Base-by-base conservation (phyloP, 2,113 vertebrate genomes). In the Salvelinus fontinalis region DNA sequence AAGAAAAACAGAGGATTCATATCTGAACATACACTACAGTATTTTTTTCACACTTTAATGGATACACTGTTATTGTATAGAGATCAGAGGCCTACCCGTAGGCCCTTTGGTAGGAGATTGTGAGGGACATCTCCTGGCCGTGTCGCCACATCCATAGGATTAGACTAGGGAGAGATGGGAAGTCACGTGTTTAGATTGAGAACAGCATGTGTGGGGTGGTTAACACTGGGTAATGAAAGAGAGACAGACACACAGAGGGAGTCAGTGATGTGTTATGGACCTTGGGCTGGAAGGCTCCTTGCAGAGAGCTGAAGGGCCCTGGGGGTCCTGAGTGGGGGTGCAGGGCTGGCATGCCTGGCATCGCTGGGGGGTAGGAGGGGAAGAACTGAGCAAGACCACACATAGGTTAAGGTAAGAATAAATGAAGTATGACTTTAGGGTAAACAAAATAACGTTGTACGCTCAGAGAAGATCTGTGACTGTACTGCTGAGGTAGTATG, bases 251-350 rank as follows among this genome's bases (percentile, higher is more conserved):
- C 31, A n/a, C 26, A 26, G n/a, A 54, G 7, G 20, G 48, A 29
- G 14, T 57, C 24, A 72, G 27, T 27, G 31, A 5, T 22, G n/a
- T 65, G 13, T 11, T 65, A 65, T 27, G 29, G 57, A 95, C 94
- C 94, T 96, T 95, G 86, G 95, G 94, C 90, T 95, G 94, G 92
- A 96, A 95, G 82, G 94, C 93, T 84, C 95, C 94, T 92, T 96
- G 95, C 84, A 95, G 92, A 83, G 94, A 95, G 86, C 94, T 94
- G 78, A 95, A 95, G 84, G 94, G 94, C 80, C 92, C 92, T 74
- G 94, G 90, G 84, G 94, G 94, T 81, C 93, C 92, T 74, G 94
- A 91, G 89, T 95, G 94, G 77, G 92, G 91, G 90, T 94, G 93
- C 91, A 95, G 92, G 75, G 93, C 79, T 77, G 94, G 92, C 91